Percentiles rank a stretch among this genome's conserved stretches.
Conservation (phyloP, 2,888 invertebrate genomes). For the Diplolepis rosae region DNA sequence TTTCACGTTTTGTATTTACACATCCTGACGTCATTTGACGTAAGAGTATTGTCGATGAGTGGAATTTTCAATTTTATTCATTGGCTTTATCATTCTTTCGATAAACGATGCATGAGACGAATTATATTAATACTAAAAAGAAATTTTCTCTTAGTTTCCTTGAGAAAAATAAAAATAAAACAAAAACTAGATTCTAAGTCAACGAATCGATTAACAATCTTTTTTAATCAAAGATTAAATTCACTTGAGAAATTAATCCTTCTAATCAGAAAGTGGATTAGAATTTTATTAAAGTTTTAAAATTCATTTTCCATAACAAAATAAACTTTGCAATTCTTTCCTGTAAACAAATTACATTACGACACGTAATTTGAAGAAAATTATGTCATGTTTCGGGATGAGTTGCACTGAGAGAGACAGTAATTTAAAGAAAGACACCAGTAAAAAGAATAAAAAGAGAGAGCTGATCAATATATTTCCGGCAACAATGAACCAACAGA, state of each 20-base stretch:
- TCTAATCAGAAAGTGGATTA: too few species aligned
- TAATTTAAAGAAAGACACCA: background rate
- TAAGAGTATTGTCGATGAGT: slow-evolving; percentile 46
- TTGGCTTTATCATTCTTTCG: background rate
- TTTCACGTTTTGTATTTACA: background rate
- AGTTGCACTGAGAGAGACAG: background rate
- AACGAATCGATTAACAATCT: too few species aligned
- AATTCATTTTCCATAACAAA: too few species aligned
- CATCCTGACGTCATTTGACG: slow-evolving; percentile 49
- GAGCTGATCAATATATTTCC: background rate
- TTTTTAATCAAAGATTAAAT: too few species aligned
- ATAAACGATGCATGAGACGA: background rate
- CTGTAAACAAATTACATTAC: too few species aligned
- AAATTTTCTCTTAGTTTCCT: background rate
- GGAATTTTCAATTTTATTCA: slow-evolving; percentile 17
- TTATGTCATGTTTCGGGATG: background rate
- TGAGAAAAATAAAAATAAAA: background rate
- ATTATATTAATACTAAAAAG: background rate
- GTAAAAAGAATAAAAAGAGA: background rate
- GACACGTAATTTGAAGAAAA: background rate
- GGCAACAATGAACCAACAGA: too few species aligned
- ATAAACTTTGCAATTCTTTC: too few species aligned
- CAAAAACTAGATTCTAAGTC: too few species aligned
- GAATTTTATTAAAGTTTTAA: too few species aligned
- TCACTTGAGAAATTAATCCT: too few species aligned